Base-by-base conservation (phyloP, 2,797 vertebrate species). In the Schizopygopsis pylzovi region DNA sequence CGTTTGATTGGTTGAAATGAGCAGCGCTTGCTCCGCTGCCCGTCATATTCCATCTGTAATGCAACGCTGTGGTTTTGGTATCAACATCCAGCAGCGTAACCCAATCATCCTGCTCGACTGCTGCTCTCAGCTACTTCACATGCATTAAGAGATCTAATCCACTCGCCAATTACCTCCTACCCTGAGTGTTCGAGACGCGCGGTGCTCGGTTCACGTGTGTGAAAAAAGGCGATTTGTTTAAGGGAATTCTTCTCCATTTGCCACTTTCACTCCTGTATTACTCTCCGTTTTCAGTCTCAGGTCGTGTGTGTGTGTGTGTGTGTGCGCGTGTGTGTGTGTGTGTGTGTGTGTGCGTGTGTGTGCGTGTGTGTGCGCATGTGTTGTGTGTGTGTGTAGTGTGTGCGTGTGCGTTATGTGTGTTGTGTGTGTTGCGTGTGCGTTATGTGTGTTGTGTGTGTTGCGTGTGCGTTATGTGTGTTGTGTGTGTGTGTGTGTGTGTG, bases 131-230 rank as follows among this genome's bases (percentile, higher is more conserved):
- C 82, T 85, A 67, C 75, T 85, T 63, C 37, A 72, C 65, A 56
- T 89, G 84, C 88, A 90, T 89, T 89, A 88, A 75, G 83, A 89
- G 88, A 88, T 88, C 84, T 86, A 78, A 89, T 89, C 83, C 72
- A 79, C 59, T 68, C 63, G 18, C 47, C 70, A 70, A 81, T 88
- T 88, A 89, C 67, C 86, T 85, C 77, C 72, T 54, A 81, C 70
- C 77, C 80, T 52, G 82, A 52, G 41, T 81, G 52, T 83, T 73
- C 56, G 5, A 82, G 82, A 67, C 75, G 12, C 72, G 63, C 67
- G 28, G 45, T 52, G 73, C 82, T 82, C 78, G 54, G 28, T 65
- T 39, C 59, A 20, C 18, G 25, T 80, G 71, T 33, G 49, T 0
- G 18, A 59, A 63, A 25, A 63, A n/a, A 63, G 70, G 70, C 39